Evolutionary conservation across 2,888 invertebrate species (phyloP), one percentile per base, ranked within the genome.

Genomic region (Gisinianus flammeolus): DNA sequence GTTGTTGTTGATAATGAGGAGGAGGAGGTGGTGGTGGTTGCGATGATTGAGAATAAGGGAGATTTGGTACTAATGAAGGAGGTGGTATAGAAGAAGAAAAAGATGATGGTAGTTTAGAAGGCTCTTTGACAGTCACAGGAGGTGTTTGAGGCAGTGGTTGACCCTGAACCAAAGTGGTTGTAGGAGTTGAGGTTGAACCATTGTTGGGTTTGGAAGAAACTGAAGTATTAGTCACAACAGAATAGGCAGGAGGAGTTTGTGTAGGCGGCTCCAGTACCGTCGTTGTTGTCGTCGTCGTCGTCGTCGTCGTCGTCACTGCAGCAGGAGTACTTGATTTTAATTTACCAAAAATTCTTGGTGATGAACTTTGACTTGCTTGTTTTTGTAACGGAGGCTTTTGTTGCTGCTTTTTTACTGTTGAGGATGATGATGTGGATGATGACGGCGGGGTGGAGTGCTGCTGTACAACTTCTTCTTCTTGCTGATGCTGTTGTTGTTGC

Each of bases 331-430:
- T 56, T 4, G 76, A 70, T 30, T 76, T 76, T 0, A 35, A 12
- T 68, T 68, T 76, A 16, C 69, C 58, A 35, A 76, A 76, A 0
- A 76, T 66, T 31, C 66, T 26, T 2, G 76, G 67, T 5, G 75
- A 75, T 5, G 67, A 56, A 54, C 30, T 67, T 30, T 33, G 67
- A 22, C 52, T 56, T 12, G 6, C 2, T 44, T 67, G 52, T 66
- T 54, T 44, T n/a, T 19, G 52, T 2, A 33, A 44, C 22, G 62
- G 76, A 33, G 31, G 35, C 30, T 70, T 69, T 72, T 54, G 54
- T 54, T 54, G 16, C 54, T 16, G 16, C 19, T 16, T 4, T 66
- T 12, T 8, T 66, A 22, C 12, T 66, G 68, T 22, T 68, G 68
- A n/a, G n/a, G n/a, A 22, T 68, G 68, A 28, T 31, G 33, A n/a